Base-by-base conservation (phyloP, 1,140 invertebrate genomes). In the Microplitis demolitor region DNA sequence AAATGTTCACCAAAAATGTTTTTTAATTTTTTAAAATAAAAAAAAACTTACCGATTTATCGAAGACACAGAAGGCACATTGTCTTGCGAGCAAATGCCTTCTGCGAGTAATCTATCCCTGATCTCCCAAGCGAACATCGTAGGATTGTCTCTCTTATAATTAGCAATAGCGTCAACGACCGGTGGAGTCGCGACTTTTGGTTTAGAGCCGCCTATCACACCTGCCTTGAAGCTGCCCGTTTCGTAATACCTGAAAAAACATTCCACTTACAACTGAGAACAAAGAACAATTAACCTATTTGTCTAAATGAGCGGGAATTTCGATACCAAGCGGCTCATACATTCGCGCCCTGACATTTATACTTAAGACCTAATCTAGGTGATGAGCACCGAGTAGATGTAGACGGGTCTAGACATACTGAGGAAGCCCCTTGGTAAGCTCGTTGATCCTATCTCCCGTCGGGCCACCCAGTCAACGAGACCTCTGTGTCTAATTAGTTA, bases 91-190 rank as follows among this genome's bases (percentile, higher is more conserved):
- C 98, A 99, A 81, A 99, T 97, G 39, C 95, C 95, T 84, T 99
- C 98, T 2, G 96, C 93, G 67, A 99, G 90, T 77, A 99, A 91
- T 87, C 97, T 91, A 88, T 99, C 98, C 50, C 98, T 89, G 80
- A 99, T 99, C 87, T 99, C 98, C 98, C 98, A 99, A 3, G 98
- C 98, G 86, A 99, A 99, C 97, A 99, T 99, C 14, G 98, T 99
- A 0, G 98, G 98, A 88, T 99, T 99, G 86, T 99, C 97, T 73
- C 96, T 90, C 86, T 99, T 99, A 90, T 99, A 99, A 77, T 96
- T 95, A 1, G 97, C 96, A 76, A 99, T 99, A 54, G 97, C 97
- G 83, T 99, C 96, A 34, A 99, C 98, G 9, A 99, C 98, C 60
- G 96, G 95, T 0, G 97, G 97, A 0, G 98, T 99, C 3, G 98